Percentiles rank a stretch among this genome's conserved stretches.
Conservation (phyloP, 2,797 vertebrate genomes). For the Epinephelus malabaricus region DNA sequence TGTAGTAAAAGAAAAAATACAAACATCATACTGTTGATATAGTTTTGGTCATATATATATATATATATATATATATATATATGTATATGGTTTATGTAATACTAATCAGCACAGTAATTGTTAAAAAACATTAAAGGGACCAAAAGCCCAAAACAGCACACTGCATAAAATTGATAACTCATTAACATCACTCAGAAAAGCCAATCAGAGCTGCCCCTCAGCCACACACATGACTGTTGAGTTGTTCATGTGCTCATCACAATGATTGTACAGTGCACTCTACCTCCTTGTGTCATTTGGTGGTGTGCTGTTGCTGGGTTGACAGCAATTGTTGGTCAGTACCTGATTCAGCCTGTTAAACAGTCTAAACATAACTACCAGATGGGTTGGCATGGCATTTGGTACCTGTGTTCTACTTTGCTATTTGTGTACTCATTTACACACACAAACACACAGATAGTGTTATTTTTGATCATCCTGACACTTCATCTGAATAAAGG, state of each 20-base stretch:
- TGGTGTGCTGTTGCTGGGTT: not conserved
- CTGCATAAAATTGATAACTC: not conserved
- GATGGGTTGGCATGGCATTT: not conserved
- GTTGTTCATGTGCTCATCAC: no score
- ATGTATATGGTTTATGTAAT: no score
- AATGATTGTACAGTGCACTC: no score
- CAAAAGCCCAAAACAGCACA: no score
- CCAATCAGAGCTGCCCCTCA: not conserved
- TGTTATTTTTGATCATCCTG: not conserved
- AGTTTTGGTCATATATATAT: no score
- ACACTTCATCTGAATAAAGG: not conserved
- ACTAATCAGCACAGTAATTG: no score
- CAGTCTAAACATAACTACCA: not conserved
- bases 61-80: no score
- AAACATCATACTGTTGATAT: no score
- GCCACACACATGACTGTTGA: not conserved
- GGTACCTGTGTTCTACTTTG: not conserved
- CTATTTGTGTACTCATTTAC: not conserved
- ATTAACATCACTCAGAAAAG: not conserved
- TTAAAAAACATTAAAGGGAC: no score
- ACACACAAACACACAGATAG: not conserved
- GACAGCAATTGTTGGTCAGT: not conserved
- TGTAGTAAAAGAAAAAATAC: not conserved
- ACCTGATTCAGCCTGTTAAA: not conserved
- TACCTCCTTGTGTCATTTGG: not conserved